Base-by-base conservation (phyloP, 1,140 invertebrate genomes). In the Luehdorfia chinensis region DNA sequence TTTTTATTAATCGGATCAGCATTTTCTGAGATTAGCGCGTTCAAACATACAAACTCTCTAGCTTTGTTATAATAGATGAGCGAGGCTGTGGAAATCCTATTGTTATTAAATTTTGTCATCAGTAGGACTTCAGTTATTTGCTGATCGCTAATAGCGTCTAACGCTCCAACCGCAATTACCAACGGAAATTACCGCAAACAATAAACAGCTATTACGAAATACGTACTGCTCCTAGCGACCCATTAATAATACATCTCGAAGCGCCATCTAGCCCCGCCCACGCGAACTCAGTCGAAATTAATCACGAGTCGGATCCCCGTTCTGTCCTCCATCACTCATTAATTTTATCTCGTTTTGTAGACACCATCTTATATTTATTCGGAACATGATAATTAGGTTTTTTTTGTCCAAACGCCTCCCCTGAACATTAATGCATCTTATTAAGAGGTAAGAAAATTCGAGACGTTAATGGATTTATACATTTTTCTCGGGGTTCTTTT, bases 171-270 rank as follows among this genome's bases (percentile, higher is more conserved):
- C 7, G 6, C 7, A n/a, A 8, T 27, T 27, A 8, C 23, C 1
- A 27, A n/a, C 6, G 6, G 2, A 18, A 15, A n/a, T 16, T 2
- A 9, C 33, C n/a, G 15, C 9, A 36, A 36, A 9, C 18, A 12
- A 16, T 3, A 36, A 19, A 18, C 7, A 11, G 14, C 12, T n/a
- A 11, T 19, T 16, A 9, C 18, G 19, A 36, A 36, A 9, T 4
- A 7, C 16, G n/a, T 8, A 36, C 15, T 36, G 15, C 33, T 36
- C 33, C 11, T 16, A 5, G 1, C 33, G 33, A 9, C 2, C 15
- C 16, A 19, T 36, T 36, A 36, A 21, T 36, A 36, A 19, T 36
- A 18, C 9, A 18, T 16, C 33, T 19, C 15, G 7, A 9, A 36
- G 32, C 33, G 4, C 7, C n/a, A 15, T 16, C 33, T n/a, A 1